These are phyloP conservation scores for Venustaconcha ellipsiformis DNA, from an alignment of 1,140 invertebrate genomes.

Conservation along the genomic window DNA sequence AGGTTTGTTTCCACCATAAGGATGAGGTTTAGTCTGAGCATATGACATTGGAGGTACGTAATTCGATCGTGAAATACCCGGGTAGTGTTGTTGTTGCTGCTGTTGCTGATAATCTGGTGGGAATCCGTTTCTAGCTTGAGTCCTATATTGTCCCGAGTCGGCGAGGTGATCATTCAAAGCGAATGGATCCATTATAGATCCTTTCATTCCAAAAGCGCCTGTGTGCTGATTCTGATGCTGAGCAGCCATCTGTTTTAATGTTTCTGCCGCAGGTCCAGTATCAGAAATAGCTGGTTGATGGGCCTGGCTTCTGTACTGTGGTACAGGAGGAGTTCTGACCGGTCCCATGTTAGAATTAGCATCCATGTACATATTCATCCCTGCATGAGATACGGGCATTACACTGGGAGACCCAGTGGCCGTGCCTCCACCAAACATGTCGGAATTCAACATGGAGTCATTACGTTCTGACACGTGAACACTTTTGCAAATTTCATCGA, in stretches of 20 bases:
- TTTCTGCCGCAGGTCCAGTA: constrained; percentile 87
- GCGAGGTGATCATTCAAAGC: not conserved
- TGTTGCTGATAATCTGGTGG: constrained; percentile 2
- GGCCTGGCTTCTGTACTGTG: constrained; percentile 32
- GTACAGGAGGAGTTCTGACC: constrained; percentile 34
- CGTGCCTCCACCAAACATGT: constrained; percentile 48
- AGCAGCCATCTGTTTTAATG: constrained; percentile 95
- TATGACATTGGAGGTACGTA: constrained; percentile 12
- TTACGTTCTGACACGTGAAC: constrained; percentile 48
- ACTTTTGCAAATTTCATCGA: constrained; percentile 56
- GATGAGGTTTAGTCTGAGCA: constrained; percentile 33
- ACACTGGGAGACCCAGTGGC: constrained; percentile 30
- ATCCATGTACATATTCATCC: constrained; percentile 36
- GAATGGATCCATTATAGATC: constrained; percentile 1
- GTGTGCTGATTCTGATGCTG: constrained; percentile 89
- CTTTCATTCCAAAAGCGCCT: not conserved
- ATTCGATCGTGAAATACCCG: not conserved
- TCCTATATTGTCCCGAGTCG: not conserved
- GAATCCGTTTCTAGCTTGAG: not conserved
- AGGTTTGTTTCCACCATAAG: constrained; percentile 60
- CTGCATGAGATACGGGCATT: constrained; percentile 12
- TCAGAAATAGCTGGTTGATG: constrained; percentile 31
- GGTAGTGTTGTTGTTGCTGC: not conserved
- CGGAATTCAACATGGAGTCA: constrained; percentile 45
- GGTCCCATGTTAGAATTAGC: constrained; percentile 23